Conservation (phyloP, 2,888 invertebrate genomes). For the Zygothrica quintamaculata region DNA sequence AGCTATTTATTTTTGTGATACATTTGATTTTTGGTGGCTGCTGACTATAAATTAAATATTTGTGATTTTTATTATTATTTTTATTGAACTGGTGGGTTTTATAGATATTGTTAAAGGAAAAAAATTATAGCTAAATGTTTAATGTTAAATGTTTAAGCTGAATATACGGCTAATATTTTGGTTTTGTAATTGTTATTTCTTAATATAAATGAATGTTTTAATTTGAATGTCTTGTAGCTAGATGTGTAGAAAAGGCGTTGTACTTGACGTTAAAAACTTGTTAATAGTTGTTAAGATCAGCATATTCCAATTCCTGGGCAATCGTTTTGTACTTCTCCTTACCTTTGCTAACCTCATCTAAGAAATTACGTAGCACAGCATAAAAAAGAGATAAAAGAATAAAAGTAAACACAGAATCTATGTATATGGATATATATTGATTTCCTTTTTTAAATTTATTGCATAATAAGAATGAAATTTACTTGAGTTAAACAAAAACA, state of each 20-base stretch:
- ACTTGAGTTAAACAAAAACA: conserved; percentile 81
- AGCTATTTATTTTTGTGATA: conserved; percentile 17
- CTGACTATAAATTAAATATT: conserved; percentile 12
- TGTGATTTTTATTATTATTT: conserved; percentile 16
- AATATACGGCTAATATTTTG: conserved; percentile 49
- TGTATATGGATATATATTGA: no score
- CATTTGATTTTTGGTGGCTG: conserved; percentile 2
- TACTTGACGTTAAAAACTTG: conserved; percentile 50
- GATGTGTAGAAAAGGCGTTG: conserved; percentile 36
- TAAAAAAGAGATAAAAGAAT: no score
- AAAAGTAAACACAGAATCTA: conserved; percentile 13
- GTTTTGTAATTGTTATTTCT: conserved; percentile 29
- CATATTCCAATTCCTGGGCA: conserved; percentile 99
- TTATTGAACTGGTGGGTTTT: conserved; percentile 65
- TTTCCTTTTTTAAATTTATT: conserved; percentile 66
- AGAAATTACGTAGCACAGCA: no score
- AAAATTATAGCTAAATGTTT: no score
- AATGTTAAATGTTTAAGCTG: no score
- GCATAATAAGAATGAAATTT: conserved; percentile 64
- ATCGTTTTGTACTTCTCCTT: conserved; percentile 99
- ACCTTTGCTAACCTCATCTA: conserved; percentile 95
- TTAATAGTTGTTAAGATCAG: conserved; percentile 91
- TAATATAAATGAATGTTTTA: conserved; percentile 51
- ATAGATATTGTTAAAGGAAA: conserved; percentile 26
- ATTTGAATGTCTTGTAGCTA: conserved; percentile 33